Evolutionary conservation across 2,113 vertebrate genomes (phyloP).

Genomic region (Australoheros scitulus): DNA sequence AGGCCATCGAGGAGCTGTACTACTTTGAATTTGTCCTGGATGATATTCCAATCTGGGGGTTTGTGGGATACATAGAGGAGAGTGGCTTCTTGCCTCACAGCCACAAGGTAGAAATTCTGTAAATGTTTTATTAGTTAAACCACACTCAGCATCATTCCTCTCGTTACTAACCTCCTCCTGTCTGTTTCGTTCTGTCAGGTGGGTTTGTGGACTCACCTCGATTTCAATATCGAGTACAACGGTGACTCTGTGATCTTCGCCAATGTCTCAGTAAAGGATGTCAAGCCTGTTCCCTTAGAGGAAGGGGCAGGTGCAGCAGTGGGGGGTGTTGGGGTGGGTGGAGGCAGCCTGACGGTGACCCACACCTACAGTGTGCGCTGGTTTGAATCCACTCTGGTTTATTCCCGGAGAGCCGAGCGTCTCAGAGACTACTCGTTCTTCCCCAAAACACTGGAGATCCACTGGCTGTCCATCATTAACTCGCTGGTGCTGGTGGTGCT

Average conservation of each 20-base stretch:
- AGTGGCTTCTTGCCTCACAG: conserved; percentile 91
- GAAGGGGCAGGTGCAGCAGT: conserved; percentile 73
- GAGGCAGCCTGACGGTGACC: conserved; percentile 75
- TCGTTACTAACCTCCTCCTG: neutral
- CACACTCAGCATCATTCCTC: neutral
- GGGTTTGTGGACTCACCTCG: conserved; percentile 89
- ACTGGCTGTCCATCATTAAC: conserved; percentile 94
- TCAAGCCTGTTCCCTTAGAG: conserved; percentile 89
- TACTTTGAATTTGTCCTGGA: conserved; percentile 95
- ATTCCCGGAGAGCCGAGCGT: conserved; percentile 82
- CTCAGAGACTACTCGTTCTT: conserved; percentile 88
- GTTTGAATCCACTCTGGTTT: conserved; percentile 83
- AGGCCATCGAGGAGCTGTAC: conserved; percentile 91
- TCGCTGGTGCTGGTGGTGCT: conserved; percentile 93
- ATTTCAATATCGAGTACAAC: conserved; percentile 92
- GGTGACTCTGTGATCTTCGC: conserved; percentile 88
- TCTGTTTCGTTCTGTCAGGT: conserved; percentile 70
- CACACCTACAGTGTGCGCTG: conserved; percentile 91
- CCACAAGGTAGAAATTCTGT: conserved; percentile 78
- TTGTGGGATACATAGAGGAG: conserved; percentile 93
- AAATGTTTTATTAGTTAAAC: neutral
- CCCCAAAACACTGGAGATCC: conserved; percentile 92
- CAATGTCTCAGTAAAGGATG: conserved; percentile 89
- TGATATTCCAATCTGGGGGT: conserved; percentile 90
- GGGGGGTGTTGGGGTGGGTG: conserved; percentile 66